A percentile compares a stretch with the other conserved stretches of the same genome.
These are phyloP conservation scores for Mesorhabditis spiculigera DNA, from an alignment of 2,888 invertebrate species.

Conservation along the genomic window DNA sequence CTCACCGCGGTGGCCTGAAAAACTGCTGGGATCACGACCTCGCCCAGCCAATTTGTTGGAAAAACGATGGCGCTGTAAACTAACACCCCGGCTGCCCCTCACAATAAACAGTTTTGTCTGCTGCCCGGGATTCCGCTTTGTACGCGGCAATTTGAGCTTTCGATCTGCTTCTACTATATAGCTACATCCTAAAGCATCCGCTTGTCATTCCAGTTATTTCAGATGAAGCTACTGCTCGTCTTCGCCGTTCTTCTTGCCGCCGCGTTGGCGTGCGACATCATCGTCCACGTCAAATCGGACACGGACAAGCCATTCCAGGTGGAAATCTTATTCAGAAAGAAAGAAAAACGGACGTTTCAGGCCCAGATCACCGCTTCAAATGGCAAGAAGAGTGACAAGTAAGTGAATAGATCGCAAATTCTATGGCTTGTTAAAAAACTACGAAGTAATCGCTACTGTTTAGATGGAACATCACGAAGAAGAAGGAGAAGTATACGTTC, in stretches of 20 bases:
- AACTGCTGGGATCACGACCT: no score
- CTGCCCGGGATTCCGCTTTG: no score
- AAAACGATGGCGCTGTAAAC: no score
- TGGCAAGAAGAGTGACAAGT: conserved; percentile 55
- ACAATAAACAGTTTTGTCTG: no score
- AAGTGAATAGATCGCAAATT: conserved; percentile 7
- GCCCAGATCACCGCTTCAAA: conserved; percentile 52
- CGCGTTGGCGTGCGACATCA: conserved; percentile 49
- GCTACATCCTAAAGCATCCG: no score
- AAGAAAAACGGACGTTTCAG: neutral
- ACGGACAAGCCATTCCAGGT: conserved; percentile 48
- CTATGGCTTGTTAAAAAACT: conserved; percentile 1
- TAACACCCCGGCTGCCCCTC: no score
- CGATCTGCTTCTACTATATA: no score
- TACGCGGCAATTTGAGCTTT: no score
- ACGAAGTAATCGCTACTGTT: conserved; percentile 10
- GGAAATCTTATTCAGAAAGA: neutral
- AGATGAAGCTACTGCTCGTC: conserved; percentile 19
- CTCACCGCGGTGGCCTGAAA: no score
- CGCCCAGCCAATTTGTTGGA: no score
- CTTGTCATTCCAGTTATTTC: neutral
- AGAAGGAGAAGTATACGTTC: conserved; percentile 48
- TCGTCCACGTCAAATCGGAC: conserved; percentile 54
- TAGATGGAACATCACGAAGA: conserved; percentile 51
- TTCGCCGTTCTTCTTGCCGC: conserved; percentile 23